These are phyloP conservation scores for Synodontis membranacea DNA, from an alignment of 2,113 vertebrate species.

Conservation along the genomic window DNA sequence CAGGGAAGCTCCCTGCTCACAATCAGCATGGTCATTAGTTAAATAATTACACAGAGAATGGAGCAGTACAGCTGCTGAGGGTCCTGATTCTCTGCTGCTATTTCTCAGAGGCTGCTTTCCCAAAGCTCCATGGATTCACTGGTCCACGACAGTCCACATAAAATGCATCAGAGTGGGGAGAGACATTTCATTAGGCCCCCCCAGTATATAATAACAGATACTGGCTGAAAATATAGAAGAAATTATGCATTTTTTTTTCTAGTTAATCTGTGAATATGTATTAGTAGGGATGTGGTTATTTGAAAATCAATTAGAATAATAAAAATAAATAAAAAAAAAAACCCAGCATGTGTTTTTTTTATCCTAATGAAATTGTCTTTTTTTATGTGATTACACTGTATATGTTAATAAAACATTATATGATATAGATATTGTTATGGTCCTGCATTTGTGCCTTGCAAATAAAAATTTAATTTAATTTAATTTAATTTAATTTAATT, in stretches of 20 bases:
- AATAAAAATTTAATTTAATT: neutral
- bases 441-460: neutral
- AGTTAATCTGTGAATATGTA: neutral
- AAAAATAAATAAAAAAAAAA: neutral
- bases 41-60: slow-evolving; percentile 48
- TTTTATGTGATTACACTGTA: neutral
- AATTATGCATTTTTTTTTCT: too few relatives aligned
- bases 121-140: slow-evolving; percentile 67
- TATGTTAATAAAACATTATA: neutral
- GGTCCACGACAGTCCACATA: slow-evolving; percentile 44
- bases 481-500: neutral
- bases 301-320: too few relatives aligned
- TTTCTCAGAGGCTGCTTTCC: slow-evolving; percentile 60
- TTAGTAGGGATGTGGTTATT: neutral
- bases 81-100: slow-evolving; percentile 34
- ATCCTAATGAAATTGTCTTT: neutral
- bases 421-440: neutral
- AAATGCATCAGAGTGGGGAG: neutral
- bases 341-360: neutral
- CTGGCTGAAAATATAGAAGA: neutral
- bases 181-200: slow-evolving; percentile 59
- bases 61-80: slow-evolving; percentile 40
- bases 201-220: slow-evolving; percentile 33
- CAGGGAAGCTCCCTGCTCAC: slow-evolving; percentile 38
- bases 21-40: slow-evolving; percentile 54